Base-by-base conservation (phyloP, 2,797 vertebrate genomes). In the Channallabes apus region DNA sequence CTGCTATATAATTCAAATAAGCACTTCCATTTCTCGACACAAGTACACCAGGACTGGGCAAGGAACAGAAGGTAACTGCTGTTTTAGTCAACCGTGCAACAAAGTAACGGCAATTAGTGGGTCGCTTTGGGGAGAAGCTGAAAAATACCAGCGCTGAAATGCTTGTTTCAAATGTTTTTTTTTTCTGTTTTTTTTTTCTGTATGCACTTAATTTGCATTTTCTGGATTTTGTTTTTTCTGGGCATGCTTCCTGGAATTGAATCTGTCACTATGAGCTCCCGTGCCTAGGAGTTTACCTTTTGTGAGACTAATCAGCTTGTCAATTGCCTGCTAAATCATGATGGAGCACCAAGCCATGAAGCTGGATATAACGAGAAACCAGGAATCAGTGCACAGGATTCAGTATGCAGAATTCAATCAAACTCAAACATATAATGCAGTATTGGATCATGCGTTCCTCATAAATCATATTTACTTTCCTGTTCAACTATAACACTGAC, bases 301-400 rank as follows among this genome's bases (percentile, higher is more conserved):
- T 93, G 88, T 91, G 84, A 84, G 86, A 80, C 73, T 90, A 92
- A 93, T 92, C 92, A 90, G 83, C 71, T 85, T 82, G 87, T 92
- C 89, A 87, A 84, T 88, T 76, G 51, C 81, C 84, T 75, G 85
- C 84, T 83, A 90, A 92, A 92, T 90, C 86, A 89, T 90, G 90
- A 94, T 89, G 54, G 90, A 93, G 90, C 86, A 88, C 86, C 79
- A 46, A 82, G 86, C 83, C 88, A 88, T 61, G 80, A 86, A 79
- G 67, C 85, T 24, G 81, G 80, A 88, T 88, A 65, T 87, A 88
- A 84, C 85, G 61, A 64, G n/a, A 82, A 82, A 29, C 41, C 22
- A 59, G 7, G 71, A 62, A 73, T 82, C 27, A 71, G 32, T 59
- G 62, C 58, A 82, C 29, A 62, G 84, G 68, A 84, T 73, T 82